Percentiles rank a stretch among this genome's conserved stretches.
Evolutionary conservation across 1,140 invertebrate genomes (phyloP).

Genomic region (Drosophila sucinea): DNA sequence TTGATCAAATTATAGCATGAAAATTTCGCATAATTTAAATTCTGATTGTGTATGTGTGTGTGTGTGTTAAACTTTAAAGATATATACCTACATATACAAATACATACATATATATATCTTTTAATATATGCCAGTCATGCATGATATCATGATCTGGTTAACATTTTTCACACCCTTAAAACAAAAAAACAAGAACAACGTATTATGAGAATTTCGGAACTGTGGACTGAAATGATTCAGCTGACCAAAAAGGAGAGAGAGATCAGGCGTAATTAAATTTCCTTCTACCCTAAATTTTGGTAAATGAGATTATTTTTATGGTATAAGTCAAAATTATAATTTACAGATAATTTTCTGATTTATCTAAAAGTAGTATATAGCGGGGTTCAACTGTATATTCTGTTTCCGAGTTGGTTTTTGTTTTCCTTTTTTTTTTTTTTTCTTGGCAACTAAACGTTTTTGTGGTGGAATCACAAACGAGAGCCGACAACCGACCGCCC

Average conservation of each 20-base stretch:
- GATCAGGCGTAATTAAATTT: not conserved
- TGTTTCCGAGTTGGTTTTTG: not conserved
- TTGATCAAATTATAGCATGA: not conserved
- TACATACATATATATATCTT: too few relatives aligned
- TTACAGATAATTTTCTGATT: too few relatives aligned
- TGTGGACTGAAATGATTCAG: conserved; percentile 39
- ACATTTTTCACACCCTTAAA: conserved; percentile 39
- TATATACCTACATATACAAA: too few relatives aligned
- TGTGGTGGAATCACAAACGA: not conserved
- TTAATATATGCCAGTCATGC: not conserved
- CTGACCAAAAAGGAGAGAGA: conserved; percentile 21
- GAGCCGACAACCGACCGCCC: not conserved
- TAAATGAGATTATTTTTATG: too few relatives aligned
- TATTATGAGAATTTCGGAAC: conserved; percentile 21
- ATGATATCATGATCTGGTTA: conserved; percentile 6
- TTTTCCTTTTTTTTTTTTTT: not conserved
- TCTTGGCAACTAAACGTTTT: conserved; percentile 7
- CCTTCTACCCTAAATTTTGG: too few relatives aligned
- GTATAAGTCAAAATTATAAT: too few relatives aligned
- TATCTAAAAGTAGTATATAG: too few relatives aligned
- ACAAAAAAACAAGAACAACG: not conserved
- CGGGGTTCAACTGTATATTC: too few relatives aligned
- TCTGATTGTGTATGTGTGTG: not conserved
- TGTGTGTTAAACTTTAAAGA: too few relatives aligned
- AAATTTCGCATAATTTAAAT: not conserved